Percentiles rank a stretch among this genome's conserved stretches.
Evolutionary conservation across 2,888 invertebrate genomes (phyloP).

Genomic region (Colostygia pectinataria): DNA sequence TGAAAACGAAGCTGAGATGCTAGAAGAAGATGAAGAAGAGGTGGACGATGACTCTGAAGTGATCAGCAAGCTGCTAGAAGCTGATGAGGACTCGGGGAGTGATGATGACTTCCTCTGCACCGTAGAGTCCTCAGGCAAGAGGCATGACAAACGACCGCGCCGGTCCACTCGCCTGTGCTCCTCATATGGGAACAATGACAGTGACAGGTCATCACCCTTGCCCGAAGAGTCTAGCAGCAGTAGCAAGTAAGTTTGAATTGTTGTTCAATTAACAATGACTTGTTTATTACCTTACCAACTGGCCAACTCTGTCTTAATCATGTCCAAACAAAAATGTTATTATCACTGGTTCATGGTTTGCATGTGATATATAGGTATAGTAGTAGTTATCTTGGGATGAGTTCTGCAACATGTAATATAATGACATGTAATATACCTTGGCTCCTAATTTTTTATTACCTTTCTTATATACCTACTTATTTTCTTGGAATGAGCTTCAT

Average conservation of each 20-base stretch:
- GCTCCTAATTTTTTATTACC: too few relatives aligned
- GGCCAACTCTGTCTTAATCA: too few relatives aligned
- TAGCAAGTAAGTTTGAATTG: slow-evolving; percentile 42
- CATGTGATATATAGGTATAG: too few relatives aligned
- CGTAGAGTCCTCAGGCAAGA: slow-evolving; percentile 39
- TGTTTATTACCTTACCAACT: too few relatives aligned
- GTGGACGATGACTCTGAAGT: slow-evolving; percentile 70
- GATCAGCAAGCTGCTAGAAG: slow-evolving; percentile 68
- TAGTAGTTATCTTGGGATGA: too few relatives aligned
- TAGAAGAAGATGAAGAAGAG: slow-evolving; percentile 53
- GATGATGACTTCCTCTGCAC: slow-evolving; percentile 63
- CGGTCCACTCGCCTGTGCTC: slow-evolving; percentile 57
- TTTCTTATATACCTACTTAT: too few relatives aligned
- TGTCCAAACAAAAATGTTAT: neutral
- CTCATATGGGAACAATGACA: slow-evolving; percentile 46
- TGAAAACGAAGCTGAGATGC: slow-evolving; percentile 43
- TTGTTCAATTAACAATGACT: too few relatives aligned
- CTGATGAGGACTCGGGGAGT: slow-evolving; percentile 56
- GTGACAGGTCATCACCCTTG: slow-evolving; percentile 43
- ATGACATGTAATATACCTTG: too few relatives aligned
- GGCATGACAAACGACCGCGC: slow-evolving; percentile 41
- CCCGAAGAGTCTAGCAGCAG: slow-evolving; percentile 37
- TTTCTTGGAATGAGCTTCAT: too few relatives aligned
- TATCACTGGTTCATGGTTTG: too few relatives aligned
- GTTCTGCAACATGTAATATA: too few relatives aligned